These are phyloP conservation scores for Fukomys damarensis DNA, from an alignment of 2,113 vertebrate species.

Conservation along the genomic window DNA sequence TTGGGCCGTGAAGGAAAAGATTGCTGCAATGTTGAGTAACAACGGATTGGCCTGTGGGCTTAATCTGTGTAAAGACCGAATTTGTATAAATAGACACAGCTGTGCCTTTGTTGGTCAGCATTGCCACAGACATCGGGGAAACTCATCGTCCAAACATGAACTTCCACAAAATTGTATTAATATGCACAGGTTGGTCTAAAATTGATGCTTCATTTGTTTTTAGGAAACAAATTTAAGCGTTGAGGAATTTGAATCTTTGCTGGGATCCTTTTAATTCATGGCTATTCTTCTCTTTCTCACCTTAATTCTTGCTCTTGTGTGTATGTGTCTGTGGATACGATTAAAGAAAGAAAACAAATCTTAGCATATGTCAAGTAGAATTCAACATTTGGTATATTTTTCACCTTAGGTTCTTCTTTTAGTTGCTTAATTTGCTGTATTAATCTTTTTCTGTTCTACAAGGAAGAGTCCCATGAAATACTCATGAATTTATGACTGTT, in stretches of 20 bases:
- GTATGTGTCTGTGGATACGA: background rate
- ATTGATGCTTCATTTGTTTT: background rate
- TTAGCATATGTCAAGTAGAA: background rate
- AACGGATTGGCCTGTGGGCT: constrained; percentile 75
- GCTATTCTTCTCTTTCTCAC: background rate
- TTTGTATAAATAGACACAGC: constrained; percentile 65
- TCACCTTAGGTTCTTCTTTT: background rate
- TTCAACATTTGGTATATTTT: background rate
- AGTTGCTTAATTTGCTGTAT: background rate
- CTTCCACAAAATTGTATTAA: constrained; percentile 7
- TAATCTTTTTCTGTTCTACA: background rate
- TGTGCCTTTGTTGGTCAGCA: background rate
- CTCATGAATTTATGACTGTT: background rate
- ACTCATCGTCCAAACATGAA: background rate
- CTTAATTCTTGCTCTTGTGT: background rate
- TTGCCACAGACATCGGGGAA: background rate
- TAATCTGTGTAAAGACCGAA: constrained; percentile 64
- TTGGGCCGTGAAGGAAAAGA: background rate
- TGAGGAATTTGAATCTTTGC: background rate
- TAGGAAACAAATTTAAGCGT: background rate
- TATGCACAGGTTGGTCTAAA: constrained; percentile 41
- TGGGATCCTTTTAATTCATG: background rate
- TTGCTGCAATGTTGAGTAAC: constrained; percentile 68
- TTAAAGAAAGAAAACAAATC: background rate
- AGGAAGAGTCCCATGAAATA: background rate